A percentile compares a stretch with the other conserved stretches of the same genome.
Conservation (phyloP, 2,113 vertebrate species). For the Ovis aries region ARS-UI_Ramb_v3.0 NC_056076.1:44628501-44629000, state of each 20-base stretch:
- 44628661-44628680: background rate
- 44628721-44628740: background rate
- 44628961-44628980: background rate
- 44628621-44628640: background rate
- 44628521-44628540: background rate
- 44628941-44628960: background rate
- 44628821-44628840: background rate
- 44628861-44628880: background rate
- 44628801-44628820: background rate
- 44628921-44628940: slow-evolving; percentile 16
- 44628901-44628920: background rate
- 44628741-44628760: background rate
- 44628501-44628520: background rate
- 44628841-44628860: background rate
- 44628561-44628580: background rate
- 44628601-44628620: background rate
- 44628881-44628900: background rate
- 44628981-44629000: background rate
- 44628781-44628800: background rate
- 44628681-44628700: background rate
- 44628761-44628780: background rate
- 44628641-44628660: background rate
- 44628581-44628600: background rate
- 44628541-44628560: background rate
- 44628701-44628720: background rate